Evolutionary conservation across 1,140 invertebrate genomes (phyloP), one percentile per base, ranked within the genome.

Genomic region (Trichonephila clavipes): DNA sequence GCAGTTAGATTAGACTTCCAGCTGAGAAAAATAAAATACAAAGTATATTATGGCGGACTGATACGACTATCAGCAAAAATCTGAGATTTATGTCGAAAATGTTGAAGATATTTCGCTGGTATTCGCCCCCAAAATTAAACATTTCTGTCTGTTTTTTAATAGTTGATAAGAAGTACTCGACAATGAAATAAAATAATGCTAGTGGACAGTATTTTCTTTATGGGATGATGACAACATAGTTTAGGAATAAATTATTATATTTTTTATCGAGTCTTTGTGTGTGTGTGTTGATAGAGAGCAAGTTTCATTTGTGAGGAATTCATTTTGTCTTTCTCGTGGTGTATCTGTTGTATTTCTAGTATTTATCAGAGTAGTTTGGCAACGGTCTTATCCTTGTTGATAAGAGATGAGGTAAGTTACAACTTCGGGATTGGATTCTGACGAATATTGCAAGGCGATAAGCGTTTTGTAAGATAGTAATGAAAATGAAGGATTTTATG

Each of bases 21-120:
- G 18, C 72, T 24, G 62, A 40, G 72, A 40, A 40, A 34, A 18
- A 77, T 34, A 77, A 34, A 34, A 77, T 18, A 77, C 28, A 77
- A 77, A 18, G 28, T 34, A 77, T 40, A 77, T 40, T 18, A 34
- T 18, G 34, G 72, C 34, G 2, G 28, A 6, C 72, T 77, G 72
- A 77, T 77, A 77, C 12, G 28, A 77, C 18, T 40, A 77, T 77
- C 72, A 19, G 34, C 72, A 77, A 40, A 19, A 77, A 77, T 40
- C 34, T 34, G 16, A 77, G 72, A 77, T 77, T 77, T 77, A 77
- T 77, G 72, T 34, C 7, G 28, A 77, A 77, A 77, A 16, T 77
- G 16, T 18, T 1, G 14, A 34, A 40, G 18, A 34, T 18, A 77
- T 77, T 77, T 34, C 10, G 16, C 34, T 6, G 72, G 72, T 40